Base-by-base conservation (phyloP, 2,113 vertebrate genomes). In the Axis porcinus region DNA sequence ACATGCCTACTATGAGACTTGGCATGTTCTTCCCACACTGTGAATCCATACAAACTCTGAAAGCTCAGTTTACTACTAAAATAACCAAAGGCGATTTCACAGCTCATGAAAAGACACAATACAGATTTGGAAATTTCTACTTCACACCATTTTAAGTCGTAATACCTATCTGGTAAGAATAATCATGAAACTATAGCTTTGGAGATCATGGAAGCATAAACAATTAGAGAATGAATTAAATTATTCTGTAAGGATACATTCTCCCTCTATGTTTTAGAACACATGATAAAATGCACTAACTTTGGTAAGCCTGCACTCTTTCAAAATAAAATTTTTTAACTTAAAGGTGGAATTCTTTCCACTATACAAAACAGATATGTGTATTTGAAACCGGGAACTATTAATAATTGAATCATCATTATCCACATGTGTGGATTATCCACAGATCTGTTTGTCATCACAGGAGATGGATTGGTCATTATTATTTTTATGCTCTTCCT, bases 101-200 rank as follows among this genome's bases (percentile, higher is more conserved):
- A 91, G 78, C 50, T 93, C 54, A 50, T 91, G 50, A 74, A 91
- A 70, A 94, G 82, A 90, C 21, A 92, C 1, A 58, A 33, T 40
- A 13, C 13, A 23, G 64, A 64, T 85, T 87, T 90, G 50, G 16
- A 76, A 94, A 89, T 87, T 70, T 86, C 70, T 93, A 86, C 33
- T 91, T 8, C n/a, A 55, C 89, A 89, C 55, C 91, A 98, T 85
- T 89, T 86, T 95, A 98, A 96, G 96, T 84, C 70, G 33, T 57
- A 94, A 84, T 47, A 85, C 76, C 92, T 92, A 96, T 43, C 67
- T 70, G 85, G 78, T 78, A 92, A 85, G 93, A 89, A 76, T 52
- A 57, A 50, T 92, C 43, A 64, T 45, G 27, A 89, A 88, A 91
- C 47, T 5, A 0, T 17, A 82, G 45, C 23, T 92, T 58, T 88